Conservation (phyloP, 1,140 invertebrate species). For the Drusus annulatus region DNA sequence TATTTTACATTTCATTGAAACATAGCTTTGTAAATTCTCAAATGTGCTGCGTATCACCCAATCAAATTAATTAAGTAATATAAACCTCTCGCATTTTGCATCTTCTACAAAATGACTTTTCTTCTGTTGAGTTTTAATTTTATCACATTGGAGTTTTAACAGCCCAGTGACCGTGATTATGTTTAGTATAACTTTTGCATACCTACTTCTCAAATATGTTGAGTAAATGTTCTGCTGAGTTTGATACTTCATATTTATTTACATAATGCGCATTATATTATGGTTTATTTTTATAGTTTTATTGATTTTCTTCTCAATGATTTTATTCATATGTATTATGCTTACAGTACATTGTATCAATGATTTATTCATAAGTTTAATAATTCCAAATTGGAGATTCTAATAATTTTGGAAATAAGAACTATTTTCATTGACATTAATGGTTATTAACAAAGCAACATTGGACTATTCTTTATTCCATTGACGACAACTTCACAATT, state of each 20-base stretch:
- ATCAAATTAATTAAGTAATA: no score
- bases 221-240: slow-evolving; percentile 42
- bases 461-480: no score
- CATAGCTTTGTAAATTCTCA: no score
- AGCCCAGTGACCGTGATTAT: background rate
- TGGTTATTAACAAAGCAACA: background rate
- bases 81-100: no score
- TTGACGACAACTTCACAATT: no score
- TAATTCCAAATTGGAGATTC: slow-evolving; percentile 46
- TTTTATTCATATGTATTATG: slow-evolving; percentile 19
- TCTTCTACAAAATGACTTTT: no score
- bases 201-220: background rate
- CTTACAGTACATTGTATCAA: slow-evolving; percentile 52
- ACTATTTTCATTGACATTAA: slow-evolving; percentile 24
- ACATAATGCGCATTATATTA: slow-evolving; percentile 2
- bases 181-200: slow-evolving; percentile 26
- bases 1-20: no score
- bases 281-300: background rate
- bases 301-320: background rate
- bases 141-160: background rate
- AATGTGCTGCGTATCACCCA: no score
- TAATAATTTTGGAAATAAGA: slow-evolving; percentile 24
- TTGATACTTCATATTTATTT: slow-evolving; percentile 18
- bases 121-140: no score
- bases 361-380: slow-evolving; percentile 36